These are phyloP conservation scores for Antechinus flavipes DNA, from an alignment of 2,113 vertebrate species.

Conservation along the genomic window DNA sequence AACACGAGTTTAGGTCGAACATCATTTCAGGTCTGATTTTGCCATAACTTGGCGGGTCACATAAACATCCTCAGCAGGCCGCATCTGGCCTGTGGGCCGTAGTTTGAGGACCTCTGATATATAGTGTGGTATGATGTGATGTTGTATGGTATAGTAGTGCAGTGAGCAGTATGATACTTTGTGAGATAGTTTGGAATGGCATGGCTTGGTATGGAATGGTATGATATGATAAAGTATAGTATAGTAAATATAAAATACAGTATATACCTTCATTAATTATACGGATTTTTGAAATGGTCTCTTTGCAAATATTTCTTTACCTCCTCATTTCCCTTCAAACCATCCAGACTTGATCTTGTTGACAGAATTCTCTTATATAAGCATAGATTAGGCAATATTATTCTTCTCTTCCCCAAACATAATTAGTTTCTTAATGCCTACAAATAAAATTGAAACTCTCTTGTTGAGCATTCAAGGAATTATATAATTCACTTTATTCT, in stretches of 20 bases:
- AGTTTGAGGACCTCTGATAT: not conserved
- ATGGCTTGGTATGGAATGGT: not conserved
- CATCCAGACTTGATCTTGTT: not conserved
- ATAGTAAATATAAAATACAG: not conserved
- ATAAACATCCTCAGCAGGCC: too few relatives aligned
- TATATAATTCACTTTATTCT: not conserved
- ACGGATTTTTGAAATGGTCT: not conserved
- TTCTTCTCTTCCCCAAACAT: not conserved
- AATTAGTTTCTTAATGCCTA: not conserved
- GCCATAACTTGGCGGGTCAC: too few relatives aligned
- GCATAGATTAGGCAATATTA: not conserved
- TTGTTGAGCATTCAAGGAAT: not conserved
- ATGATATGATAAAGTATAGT: not conserved
- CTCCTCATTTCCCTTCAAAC: not conserved
- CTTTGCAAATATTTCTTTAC: not conserved
- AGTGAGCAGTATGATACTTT: too few relatives aligned
- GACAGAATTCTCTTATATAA: not conserved
- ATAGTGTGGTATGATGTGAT: not conserved
- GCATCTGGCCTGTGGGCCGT: too few relatives aligned
- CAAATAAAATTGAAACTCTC: not conserved
- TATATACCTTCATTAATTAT: not conserved
- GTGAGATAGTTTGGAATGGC: too few relatives aligned
- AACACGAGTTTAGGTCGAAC: too few relatives aligned
- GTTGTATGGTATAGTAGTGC: too few relatives aligned
- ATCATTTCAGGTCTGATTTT: too few relatives aligned